Percentiles rank a stretch among this genome's conserved stretches.
These are phyloP conservation scores for Sebastes hubbsi DNA, from an alignment of 2,797 vertebrate species.

Conservation along the genomic window DNA sequence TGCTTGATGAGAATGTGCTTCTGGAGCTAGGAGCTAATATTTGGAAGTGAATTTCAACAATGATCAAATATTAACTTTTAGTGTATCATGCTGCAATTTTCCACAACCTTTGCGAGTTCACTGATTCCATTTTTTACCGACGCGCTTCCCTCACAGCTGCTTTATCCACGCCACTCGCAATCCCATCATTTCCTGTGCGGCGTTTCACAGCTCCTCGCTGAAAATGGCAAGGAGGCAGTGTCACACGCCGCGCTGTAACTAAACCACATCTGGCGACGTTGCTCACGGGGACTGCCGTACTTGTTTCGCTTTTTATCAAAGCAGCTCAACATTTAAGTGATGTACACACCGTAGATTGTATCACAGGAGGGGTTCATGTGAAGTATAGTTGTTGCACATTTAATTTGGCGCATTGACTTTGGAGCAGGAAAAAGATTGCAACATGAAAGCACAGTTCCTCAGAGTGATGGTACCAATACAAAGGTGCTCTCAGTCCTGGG, in stretches of 20 bases:
- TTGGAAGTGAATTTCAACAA: constrained; percentile 1
- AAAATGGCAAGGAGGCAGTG: constrained; percentile 3
- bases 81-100: background rate
- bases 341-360: background rate
- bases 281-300: background rate
- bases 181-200: constrained; percentile 27
- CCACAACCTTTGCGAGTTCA: constrained; percentile 2
- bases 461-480: constrained; percentile 61
- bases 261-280: background rate
- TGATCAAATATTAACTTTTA: constrained; percentile 13
- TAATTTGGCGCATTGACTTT: constrained; percentile 38
- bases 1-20: constrained; percentile 14
- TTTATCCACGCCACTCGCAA: background rate
- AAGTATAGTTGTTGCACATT: constrained; percentile 21
- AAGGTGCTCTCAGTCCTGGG: constrained; percentile 55
- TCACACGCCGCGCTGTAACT: background rate
- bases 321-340: constrained; percentile 11
- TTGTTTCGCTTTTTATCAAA: constrained; percentile 12
- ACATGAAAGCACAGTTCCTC: constrained; percentile 48
- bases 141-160: constrained; percentile 12
- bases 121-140: constrained; percentile 2
- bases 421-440: constrained; percentile 43
- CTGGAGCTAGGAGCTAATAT: constrained; percentile 8
- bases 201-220: constrained; percentile 10
- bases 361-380: constrained; percentile 4